Base-by-base conservation (phyloP, 2,888 invertebrate species). In the Anthophora plumipes region DNA sequence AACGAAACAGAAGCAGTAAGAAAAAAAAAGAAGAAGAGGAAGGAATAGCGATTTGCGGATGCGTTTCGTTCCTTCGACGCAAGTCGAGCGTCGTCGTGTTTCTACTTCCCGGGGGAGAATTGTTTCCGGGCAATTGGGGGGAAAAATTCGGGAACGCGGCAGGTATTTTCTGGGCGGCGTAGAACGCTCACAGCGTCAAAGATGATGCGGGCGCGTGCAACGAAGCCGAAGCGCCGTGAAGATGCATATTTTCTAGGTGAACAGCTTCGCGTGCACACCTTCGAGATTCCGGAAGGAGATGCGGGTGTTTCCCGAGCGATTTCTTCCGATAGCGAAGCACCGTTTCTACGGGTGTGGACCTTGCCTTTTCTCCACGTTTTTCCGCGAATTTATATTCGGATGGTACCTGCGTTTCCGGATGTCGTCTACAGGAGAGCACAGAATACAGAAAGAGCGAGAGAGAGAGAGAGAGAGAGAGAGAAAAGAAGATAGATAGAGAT, bases 221-320 rank as follows among this genome's bases (percentile, higher is more conserved):
- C 60, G 69, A 68, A 55, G 80, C 77, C 64, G 80, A 78, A 77
- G 73, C 82, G 31, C 55, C 67, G 54, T 67, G 77, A 75, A 77
- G 88, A 90, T 86, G 89, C 88, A 89, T 85, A 90, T 90, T 90
- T 90, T 90, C 89, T 88, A 77, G 80, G 50, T 85, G 89, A 89
- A 86, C 87, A 86, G 82, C 79, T 86, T 61, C 54, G 50, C 31
- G 48, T 52, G 71, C 63, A 50, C 79, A 41, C 66, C 70, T 50
- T 73, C 71, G 75, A 61, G 80, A 72, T 76, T 60, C 77, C 54
- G 55, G 67, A 61, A 77, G 74, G 57, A 77, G 83, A 86, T 86
- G 87, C 86, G 86, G 86, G 86, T 79, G 83, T 76, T 77, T 81
- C 66, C 52, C 69, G 75, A 67, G 54, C 81, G 85, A 82, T 82